These are phyloP conservation scores for Zaprionus davidi DNA, from an alignment of 1,140 invertebrate genomes.

Conservation along the genomic window DNA sequence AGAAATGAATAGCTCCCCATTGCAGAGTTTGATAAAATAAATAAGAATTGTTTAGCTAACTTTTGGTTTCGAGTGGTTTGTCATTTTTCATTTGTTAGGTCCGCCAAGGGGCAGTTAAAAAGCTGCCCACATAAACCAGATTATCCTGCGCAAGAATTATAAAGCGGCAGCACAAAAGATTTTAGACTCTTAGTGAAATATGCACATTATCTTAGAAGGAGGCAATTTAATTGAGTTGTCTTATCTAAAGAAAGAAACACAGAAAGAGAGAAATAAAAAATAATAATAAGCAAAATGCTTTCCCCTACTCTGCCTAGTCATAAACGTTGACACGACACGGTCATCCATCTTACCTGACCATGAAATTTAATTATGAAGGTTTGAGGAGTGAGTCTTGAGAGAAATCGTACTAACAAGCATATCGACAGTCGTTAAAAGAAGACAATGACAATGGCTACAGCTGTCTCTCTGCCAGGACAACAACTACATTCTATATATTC, in stretches of 20 bases:
- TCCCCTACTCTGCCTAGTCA: constrained; percentile 22
- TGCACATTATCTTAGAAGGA: constrained; percentile 8
- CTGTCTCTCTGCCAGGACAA: too few relatives aligned
- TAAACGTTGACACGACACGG: constrained; percentile 21
- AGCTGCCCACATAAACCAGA: constrained; percentile 17
- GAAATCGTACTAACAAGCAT: constrained; percentile 37
- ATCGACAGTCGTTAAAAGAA: constrained; percentile 42
- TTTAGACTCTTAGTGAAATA: not conserved
- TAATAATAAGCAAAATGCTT: not conserved
- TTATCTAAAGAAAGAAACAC: not conserved
- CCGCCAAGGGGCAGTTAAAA: constrained; percentile 14
- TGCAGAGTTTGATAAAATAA: constrained; percentile 2
- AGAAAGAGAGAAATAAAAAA: not conserved
- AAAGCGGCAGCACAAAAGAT: constrained; percentile 1
- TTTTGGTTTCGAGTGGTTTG: constrained; percentile 27
- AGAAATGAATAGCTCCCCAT: constrained; percentile 33
- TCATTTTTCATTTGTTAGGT: constrained; percentile 43
- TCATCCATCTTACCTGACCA: constrained; percentile 10
- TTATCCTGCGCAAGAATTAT: not conserved
- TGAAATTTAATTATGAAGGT: constrained; percentile 30
- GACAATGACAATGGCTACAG: constrained; percentile 20
- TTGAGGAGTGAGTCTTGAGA: not conserved
- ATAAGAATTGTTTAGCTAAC: constrained; percentile 6
- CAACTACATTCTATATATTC: constrained; percentile 5
- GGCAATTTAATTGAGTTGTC: constrained; percentile 33